Evolutionary conservation across 2,888 invertebrate species (phyloP), one percentile per base, ranked within the genome.

Genomic region (Amphipoea lucens): DNA sequence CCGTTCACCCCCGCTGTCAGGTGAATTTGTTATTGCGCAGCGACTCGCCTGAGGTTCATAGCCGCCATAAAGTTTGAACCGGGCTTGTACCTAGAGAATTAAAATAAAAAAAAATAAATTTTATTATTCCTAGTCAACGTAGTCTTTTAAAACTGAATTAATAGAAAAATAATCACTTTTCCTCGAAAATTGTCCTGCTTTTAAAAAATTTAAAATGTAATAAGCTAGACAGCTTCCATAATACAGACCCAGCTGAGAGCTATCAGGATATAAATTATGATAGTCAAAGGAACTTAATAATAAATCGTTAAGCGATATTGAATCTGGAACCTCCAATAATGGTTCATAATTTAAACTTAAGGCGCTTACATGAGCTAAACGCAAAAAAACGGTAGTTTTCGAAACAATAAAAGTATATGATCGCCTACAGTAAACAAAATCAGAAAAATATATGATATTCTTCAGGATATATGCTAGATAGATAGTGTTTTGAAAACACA

Each of bases 241-340:
- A 78, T 69, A 74, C 23, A 70, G 65, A 23, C 42, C 42, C 54
- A 68, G 67, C 65, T 78, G 78, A 74, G 66, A 77, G 73, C 77
- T 76, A 79, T 62, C 70, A 62, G 71, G 71, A 85, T 87, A 85
- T 87, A 85, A 85, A 87, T 87, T 70, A 76, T 69, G 74, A 74
- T 83, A 84, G 77, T 80, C 79, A 82, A 85, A 83, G 78, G 60
- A 77, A 76, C 78, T 79, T 83, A 74, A 82, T 82, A 83, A 84
- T 86, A 83, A 86, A 90, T 86, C 80, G 60, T 85, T 82, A 81
- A 79, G 79, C 78, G 83, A 84, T 88, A 90, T 90, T 90, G 81
- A 84, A 87, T 83, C 78, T 77, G 65, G 45, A 82, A 80, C 67
- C 74, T 79, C 60, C 79, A 80, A 83, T 83, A 83, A 80, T 83